These are phyloP conservation scores for Caretta caretta DNA, from an alignment of 2,113 vertebrate species.

Conservation along the genomic window DNA sequence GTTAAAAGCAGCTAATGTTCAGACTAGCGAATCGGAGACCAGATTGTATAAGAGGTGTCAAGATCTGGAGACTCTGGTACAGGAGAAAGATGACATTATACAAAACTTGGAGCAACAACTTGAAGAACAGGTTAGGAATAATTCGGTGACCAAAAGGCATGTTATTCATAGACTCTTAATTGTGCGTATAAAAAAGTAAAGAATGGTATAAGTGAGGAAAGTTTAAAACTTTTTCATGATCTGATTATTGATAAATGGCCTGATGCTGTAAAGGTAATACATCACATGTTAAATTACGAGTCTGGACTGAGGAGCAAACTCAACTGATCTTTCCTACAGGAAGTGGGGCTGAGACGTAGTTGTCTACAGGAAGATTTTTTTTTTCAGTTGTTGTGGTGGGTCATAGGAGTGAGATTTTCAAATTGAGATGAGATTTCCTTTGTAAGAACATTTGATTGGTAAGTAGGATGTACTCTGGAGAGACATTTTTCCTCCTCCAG, in stretches of 20 bases:
- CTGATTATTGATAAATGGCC: background rate
- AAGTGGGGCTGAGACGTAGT: background rate
- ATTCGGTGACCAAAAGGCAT: background rate
- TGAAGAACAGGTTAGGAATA: slow-evolving; percentile 91
- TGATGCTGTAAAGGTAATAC: background rate
- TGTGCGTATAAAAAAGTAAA: background rate
- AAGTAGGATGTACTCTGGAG: background rate
- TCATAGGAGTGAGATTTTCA: background rate
- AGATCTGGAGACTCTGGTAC: slow-evolving; percentile 88
- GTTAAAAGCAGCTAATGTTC: slow-evolving; percentile 90
- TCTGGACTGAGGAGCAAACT: background rate
- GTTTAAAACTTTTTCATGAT: background rate
- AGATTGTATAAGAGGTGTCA: slow-evolving; percentile 91
- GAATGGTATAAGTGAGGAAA: background rate
- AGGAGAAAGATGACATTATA: slow-evolving; percentile 92
- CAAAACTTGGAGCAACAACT: slow-evolving; percentile 90
- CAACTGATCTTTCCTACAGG: background rate
- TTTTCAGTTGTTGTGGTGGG: background rate
- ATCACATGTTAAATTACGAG: background rate
- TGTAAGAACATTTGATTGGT: slow-evolving; percentile 1
- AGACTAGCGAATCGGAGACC: slow-evolving; percentile 89
- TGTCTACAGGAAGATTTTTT: background rate
- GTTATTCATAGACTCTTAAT: background rate
- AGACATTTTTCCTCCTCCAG: background rate
- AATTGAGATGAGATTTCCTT: background rate